Evolutionary conservation across 1,140 invertebrate species (phyloP), one percentile per base, ranked within the genome.

Genomic region (Drosophila arawakana): DNA sequence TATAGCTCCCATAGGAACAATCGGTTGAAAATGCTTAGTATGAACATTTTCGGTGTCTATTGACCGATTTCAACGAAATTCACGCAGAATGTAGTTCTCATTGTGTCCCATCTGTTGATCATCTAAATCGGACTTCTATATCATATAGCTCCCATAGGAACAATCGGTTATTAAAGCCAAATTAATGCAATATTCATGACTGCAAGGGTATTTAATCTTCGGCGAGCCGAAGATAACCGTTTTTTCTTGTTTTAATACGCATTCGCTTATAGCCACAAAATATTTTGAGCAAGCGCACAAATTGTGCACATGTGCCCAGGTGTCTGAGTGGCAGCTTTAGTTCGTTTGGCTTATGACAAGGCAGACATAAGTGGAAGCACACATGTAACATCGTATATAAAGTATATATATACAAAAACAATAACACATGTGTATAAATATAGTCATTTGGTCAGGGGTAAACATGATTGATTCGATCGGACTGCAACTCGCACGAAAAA

Each of bases 381-480:
- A 61, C 58, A 35, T 13, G 35, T 35, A 49, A 7, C 18, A 30
- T 18, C 6, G 3, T 43, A 60, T 8, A 5, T 35, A 34, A 9
- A 13, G 1, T 2, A 9, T 3, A n/a, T 13, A 41, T 37, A 13
- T 35, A 37, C 7, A 1, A n/a, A 55, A 44, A 37, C 61, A 49
- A 57, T 37, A 37, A 37, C 55, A 57, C 47, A 43, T 61, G 18
- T 50, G 39, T 68, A 10, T 39, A 25, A 39, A 25, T 54, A 46
- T 60, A 58, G n/a, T 46, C 49, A 30, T 30, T 44, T 13, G 37
- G 44, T 44, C 37, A 47, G 47, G 43, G n/a, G 54, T 63, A 62
- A 63, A 74, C 52, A 88, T 88, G 83, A 86, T 88, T 88, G 80
- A 88, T 82, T 82, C 80, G 66, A 39, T 18, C 54, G 57, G 15